Evolutionary conservation across 2,888 invertebrate genomes (phyloP), one percentile per base, ranked within the genome.

Genomic region (Brenthis daphne): DNA sequence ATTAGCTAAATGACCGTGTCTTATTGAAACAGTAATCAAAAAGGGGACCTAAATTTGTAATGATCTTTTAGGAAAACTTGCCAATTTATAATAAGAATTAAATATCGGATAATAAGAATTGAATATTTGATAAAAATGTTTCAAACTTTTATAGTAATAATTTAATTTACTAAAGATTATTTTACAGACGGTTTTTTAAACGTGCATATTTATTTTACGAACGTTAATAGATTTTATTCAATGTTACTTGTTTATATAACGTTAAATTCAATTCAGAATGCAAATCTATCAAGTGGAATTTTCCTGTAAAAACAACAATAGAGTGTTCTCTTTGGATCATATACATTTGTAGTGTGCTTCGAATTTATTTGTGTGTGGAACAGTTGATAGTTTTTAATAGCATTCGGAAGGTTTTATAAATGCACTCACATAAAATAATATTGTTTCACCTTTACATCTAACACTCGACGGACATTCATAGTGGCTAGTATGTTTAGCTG

Each of bases 1-100:
- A 89, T 91, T 90, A 90, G 85, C 87, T 86, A 88, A 90, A 89
- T 88, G 86, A 87, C 88, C 85, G 85, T 85, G 81, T 79, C 82
- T 85, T 87, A 88, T 89, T 88, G 83, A 86, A 88, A 86, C 80
- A 83, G 85, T 83, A 83, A 85, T 85, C 84, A 85, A 85, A 43
- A 86, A 81, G 81, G 79, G 67, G 61, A 73, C 64, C 66, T 69
- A 71, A 73, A 72, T 74, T 73, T 67, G 71, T 70, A 69, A 68
- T 61, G 50, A 66, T 54, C 54, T 68, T 70, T 57, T 53, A 50
- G 55, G 51, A 70, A 64, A 58, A 57, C 29, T 69, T 61, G 20
- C 57, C 33, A 65, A 57, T 64, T 29, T 50, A 60, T n/a, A 12
- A 50, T 50, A 12, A 2, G 29, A 50, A 48, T 29, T 20, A n/a